phyloP scores from a whole-genome alignment of 2,113 vertebrate species.

The Notechis scutatus region DNA sequence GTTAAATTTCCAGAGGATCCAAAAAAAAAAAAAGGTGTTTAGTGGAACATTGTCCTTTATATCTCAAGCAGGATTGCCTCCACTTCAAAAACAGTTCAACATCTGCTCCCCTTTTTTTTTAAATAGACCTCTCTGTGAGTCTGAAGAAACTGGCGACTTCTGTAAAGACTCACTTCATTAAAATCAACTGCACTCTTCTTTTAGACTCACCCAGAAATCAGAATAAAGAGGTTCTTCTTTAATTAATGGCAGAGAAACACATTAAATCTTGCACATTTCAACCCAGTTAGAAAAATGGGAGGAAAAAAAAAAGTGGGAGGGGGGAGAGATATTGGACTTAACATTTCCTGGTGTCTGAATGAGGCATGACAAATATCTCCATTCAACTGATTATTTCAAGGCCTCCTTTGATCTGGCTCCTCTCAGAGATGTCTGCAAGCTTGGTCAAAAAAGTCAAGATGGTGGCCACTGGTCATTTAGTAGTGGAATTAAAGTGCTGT shows the following conservation, averaged over 20 bases:
- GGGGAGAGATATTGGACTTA: neutral
- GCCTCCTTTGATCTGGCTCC: neutral
- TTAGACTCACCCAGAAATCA: neutral
- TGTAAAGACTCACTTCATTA: neutral
- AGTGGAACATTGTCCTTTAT: neutral
- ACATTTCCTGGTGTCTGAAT: neutral
- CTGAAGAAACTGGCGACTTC: neutral
- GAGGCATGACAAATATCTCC: neutral
- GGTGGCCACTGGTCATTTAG: neutral
- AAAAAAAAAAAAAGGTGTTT: neutral
- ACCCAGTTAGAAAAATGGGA: neutral
- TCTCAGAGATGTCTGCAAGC: neutral
- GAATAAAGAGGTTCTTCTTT: neutral
- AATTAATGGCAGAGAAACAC: neutral
- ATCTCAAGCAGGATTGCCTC: neutral
- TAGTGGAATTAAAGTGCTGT: neutral
- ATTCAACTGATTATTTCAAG: neutral
- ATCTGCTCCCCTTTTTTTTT: neutral
- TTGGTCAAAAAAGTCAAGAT: neutral
- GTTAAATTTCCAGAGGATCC: neutral
- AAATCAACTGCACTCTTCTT: neutral
- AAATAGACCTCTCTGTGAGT: neutral
- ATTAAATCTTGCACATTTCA: neutral
- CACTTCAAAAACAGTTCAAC: neutral
- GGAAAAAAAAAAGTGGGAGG: accelerated